These are phyloP conservation scores for Ectropis crepuscularia DNA, from an alignment of 2,888 invertebrate genomes.

Conservation along the genomic window DNA sequence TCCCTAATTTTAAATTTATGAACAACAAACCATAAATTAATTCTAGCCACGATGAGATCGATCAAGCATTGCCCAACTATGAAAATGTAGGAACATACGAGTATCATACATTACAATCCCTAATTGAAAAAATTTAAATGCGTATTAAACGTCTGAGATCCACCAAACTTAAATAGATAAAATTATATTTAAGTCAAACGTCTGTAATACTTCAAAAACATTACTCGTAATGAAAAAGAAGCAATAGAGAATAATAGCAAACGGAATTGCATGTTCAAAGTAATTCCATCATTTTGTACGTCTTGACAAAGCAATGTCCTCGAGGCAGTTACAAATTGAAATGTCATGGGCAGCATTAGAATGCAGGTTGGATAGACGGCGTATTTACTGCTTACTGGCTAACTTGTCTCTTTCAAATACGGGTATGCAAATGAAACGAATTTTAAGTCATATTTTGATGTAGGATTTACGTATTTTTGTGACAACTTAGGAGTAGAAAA, in stretches of 20 bases:
- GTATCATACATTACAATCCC: too few species aligned
- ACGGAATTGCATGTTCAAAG: constrained; percentile 8
- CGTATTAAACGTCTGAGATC: too few species aligned
- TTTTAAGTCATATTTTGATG: not conserved
- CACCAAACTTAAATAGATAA: not conserved
- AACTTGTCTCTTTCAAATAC: constrained; percentile 5
- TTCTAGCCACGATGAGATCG: too few species aligned
- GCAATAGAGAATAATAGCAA: not conserved
- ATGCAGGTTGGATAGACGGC: constrained; percentile 10
- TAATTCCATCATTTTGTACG: constrained; percentile 6
- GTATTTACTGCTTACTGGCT: not conserved
- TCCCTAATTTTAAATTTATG: too few species aligned
- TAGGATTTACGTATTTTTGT: too few species aligned
- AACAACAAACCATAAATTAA: too few species aligned
- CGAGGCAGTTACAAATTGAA: constrained; percentile 19
- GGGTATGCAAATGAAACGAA: not conserved
- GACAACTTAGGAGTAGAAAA: too few species aligned
- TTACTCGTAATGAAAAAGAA: not conserved
- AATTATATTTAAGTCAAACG: not conserved
- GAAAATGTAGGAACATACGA: too few species aligned
- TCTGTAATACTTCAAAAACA: not conserved
- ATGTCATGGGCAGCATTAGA: constrained; percentile 12
- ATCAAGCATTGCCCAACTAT: too few species aligned
- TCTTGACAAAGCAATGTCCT: constrained; percentile 9
- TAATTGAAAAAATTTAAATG: too few species aligned